A percentile compares a stretch with the other conserved stretches of the same genome.
phyloP scores from a whole-genome alignment of 2,113 vertebrate species.

The Blennius ocellaris region DNA sequence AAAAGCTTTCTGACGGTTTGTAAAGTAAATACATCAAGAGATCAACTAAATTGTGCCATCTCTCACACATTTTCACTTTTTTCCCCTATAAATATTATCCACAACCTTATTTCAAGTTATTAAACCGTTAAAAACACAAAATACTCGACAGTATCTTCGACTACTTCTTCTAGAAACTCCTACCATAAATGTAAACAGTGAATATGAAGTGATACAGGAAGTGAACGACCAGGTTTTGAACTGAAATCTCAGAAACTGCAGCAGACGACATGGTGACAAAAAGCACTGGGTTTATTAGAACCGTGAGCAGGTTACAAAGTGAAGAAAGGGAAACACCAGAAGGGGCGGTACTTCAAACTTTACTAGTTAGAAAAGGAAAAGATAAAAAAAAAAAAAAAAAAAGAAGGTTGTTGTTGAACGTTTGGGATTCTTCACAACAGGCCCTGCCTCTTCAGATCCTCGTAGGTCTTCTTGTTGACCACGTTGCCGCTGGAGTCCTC shows the following conservation, averaged over 20 bases:
- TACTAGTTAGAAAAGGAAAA: conserved; percentile 41
- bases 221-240: too few species aligned
- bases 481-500: conserved; percentile 98
- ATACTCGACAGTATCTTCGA: too few species aligned
- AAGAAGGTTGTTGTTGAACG: not conserved
- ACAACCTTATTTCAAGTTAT: too few species aligned
- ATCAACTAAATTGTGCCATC: too few species aligned
- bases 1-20: too few species aligned
- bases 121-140: too few species aligned
- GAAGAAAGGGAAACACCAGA: conserved; percentile 28
- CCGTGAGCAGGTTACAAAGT: conserved; percentile 56
- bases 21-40: too few species aligned
- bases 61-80: too few species aligned
- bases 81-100: too few species aligned
- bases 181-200: too few species aligned
- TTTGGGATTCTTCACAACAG: conserved; percentile 84
- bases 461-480: conserved; percentile 98
- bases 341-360: conserved; percentile 43
- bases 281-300: conserved; percentile 73
- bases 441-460: conserved; percentile 97
- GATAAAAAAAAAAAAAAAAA: conserved; percentile 6
- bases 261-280: conserved; percentile 22
- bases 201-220: too few species aligned
- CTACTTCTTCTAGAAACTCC: too few species aligned
- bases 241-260: not conserved